A percentile compares a stretch with the other conserved stretches of the same genome.
These are phyloP conservation scores for Manduca sexta DNA, from an alignment of 1,140 invertebrate genomes.

Conservation along the genomic window DNA sequence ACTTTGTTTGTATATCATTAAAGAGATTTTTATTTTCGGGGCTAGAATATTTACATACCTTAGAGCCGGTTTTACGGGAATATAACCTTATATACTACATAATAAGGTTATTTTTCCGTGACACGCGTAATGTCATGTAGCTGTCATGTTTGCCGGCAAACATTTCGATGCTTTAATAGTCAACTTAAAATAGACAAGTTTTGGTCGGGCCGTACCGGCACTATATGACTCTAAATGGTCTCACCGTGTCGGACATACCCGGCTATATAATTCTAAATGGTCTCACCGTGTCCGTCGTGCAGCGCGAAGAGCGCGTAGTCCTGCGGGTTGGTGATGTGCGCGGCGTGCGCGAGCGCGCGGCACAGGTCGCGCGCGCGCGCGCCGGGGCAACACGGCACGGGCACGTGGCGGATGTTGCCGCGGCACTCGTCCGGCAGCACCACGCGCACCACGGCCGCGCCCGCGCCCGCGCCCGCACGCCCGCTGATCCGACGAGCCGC, in stretches of 20 bases:
- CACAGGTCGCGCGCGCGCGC: constrained; percentile 94
- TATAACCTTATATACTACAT: no score
- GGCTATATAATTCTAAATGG: constrained; percentile 8
- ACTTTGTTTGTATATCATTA: no score
- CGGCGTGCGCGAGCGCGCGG: constrained; percentile 92
- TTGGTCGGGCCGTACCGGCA: no score
- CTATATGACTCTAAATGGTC: constrained; percentile 23
- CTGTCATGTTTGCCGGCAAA: no score
- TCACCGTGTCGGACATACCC: no score
- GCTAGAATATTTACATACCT: no score
- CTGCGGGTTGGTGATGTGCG: constrained; percentile 94
- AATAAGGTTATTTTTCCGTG: no score
- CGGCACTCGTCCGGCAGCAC: constrained; percentile 94
- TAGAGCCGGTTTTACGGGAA: no score
- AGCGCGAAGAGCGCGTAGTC: constrained; percentile 96
- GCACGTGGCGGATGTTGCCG: constrained; percentile 92
- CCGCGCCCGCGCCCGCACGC: constrained; percentile 7
- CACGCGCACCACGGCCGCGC: constrained; percentile 82
- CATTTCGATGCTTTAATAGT: no score
- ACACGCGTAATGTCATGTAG: no score
- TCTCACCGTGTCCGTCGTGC: constrained; percentile 91
- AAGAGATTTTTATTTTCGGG: no score
- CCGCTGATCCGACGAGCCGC: constrained; percentile 42
- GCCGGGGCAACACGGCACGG: constrained; percentile 91
- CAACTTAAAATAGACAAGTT: no score